These are phyloP conservation scores for Ophion obscuratus DNA, from an alignment of 2,888 invertebrate genomes.

Conservation along the genomic window DNA sequence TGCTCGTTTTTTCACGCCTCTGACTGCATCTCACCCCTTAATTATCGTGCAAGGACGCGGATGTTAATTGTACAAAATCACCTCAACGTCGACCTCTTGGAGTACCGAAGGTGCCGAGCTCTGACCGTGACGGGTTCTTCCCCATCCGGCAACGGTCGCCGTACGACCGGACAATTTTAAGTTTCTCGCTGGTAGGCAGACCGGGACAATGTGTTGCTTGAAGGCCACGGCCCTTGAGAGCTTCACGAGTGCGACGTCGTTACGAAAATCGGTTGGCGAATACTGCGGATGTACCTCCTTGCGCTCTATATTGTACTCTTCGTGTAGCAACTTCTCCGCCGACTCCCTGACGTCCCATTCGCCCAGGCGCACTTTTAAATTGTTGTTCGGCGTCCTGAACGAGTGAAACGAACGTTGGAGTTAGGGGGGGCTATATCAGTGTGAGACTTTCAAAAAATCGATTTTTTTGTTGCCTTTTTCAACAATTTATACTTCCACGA, in stretches of 20 bases:
- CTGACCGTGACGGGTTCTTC: slow-evolving; percentile 94
- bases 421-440: too few relatives aligned
- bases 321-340: slow-evolving; percentile 92
- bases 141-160: slow-evolving; percentile 97
- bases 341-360: slow-evolving; percentile 96
- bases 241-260: slow-evolving; percentile 94
- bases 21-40: too few relatives aligned
- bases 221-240: slow-evolving; percentile 93
- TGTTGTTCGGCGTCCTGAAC: slow-evolving; percentile 93
- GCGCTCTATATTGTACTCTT: slow-evolving; percentile 94
- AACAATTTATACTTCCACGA: too few relatives aligned
- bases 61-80: slow-evolving; percentile 54
- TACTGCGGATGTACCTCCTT: slow-evolving; percentile 96
- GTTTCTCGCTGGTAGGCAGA: slow-evolving; percentile 93
- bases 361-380: slow-evolving; percentile 94
- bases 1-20: too few relatives aligned
- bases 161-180: slow-evolving; percentile 93
- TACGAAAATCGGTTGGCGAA: slow-evolving; percentile 95
- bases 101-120: slow-evolving; percentile 94
- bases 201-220: slow-evolving; percentile 96
- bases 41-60: not conserved
- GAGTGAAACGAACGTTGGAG: slow-evolving; percentile 5
- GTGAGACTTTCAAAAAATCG: too few relatives aligned
- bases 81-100: slow-evolving; percentile 93
- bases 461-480: too few relatives aligned